phyloP scores from a whole-genome alignment of 1,140 invertebrate species.

The Cotesia typhae region DNA sequence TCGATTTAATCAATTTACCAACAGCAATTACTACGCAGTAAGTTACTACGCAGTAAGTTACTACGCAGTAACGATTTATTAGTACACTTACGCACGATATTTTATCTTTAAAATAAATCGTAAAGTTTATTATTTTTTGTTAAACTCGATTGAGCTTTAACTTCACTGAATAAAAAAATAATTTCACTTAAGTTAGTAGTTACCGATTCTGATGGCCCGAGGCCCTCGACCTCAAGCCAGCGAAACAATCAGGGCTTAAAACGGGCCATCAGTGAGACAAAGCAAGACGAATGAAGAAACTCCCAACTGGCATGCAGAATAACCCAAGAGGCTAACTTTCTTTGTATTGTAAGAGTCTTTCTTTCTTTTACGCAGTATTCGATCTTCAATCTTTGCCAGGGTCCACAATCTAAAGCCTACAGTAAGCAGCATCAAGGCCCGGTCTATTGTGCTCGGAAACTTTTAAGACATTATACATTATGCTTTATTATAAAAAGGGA shows the following conservation, averaged over 20 bases:
- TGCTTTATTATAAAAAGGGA: background rate
- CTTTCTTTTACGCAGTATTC: slow-evolving; percentile 21
- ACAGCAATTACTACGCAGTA: no score
- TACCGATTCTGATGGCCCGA: background rate
- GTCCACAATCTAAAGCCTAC: no score
- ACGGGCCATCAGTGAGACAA: slow-evolving; percentile 17
- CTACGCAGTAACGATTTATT: no score
- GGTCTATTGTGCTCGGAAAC: background rate
- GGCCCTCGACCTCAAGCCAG: background rate
- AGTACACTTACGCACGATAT: no score
- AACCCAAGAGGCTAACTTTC: background rate
- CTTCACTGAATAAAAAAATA: background rate
- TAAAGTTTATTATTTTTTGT: no score
- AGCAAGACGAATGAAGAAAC: slow-evolving; percentile 20
- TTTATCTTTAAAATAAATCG: no score
- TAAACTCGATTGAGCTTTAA: no score
- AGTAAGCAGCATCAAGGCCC: background rate
- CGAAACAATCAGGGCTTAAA: slow-evolving; percentile 22
- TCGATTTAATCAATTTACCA: no score
- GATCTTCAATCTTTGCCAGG: slow-evolving; percentile 34
- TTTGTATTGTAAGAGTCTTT: slow-evolving; percentile 1
- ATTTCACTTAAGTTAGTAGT: background rate
- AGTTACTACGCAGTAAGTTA: no score
- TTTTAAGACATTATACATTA: background rate
- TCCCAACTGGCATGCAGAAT: background rate